Conservation (phyloP, 1,140 invertebrate species). For the Agraylea sexmaculata region DNA sequence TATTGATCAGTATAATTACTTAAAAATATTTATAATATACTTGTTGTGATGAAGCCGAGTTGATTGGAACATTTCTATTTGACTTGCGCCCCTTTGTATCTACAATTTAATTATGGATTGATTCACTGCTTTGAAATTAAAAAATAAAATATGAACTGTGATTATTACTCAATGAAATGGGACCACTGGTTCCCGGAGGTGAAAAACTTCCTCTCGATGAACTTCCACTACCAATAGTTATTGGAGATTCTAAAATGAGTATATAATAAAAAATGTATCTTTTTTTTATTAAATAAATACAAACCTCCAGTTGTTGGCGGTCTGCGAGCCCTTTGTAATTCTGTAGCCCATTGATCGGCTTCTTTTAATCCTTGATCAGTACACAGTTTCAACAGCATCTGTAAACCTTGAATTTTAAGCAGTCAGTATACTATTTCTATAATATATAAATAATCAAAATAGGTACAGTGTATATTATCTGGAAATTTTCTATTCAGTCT, state of each 20-base stretch:
- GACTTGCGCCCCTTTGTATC: too few relatives aligned
- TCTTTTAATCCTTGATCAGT: constrained; percentile 36
- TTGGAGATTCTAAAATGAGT: constrained; percentile 15
- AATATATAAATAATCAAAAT: background rate
- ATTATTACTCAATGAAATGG: too few relatives aligned
- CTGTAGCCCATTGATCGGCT: constrained; percentile 31
- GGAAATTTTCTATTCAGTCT: constrained; percentile 34
- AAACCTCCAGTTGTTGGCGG: constrained; percentile 4
- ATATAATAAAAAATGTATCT: background rate
- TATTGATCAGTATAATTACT: too few relatives aligned
- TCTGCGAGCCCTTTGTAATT: constrained; percentile 28
- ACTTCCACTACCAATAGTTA: constrained; percentile 16
- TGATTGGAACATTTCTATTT: too few relatives aligned
- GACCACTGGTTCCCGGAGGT: constrained; percentile 12
- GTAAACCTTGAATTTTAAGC: constrained; percentile 26
- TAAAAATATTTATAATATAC: too few relatives aligned
- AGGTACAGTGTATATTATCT: constrained; percentile 37
- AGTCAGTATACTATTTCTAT: background rate
- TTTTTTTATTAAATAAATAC: background rate
- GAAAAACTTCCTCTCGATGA: constrained; percentile 19
- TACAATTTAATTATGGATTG: too few relatives aligned
- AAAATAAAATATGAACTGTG: too few relatives aligned
- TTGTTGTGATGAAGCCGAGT: too few relatives aligned
- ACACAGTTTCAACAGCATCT: constrained; percentile 37
- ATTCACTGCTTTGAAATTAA: too few relatives aligned